phyloP scores from a whole-genome alignment of 2,888 invertebrate genomes.

The Chloroclysta siterata region DNA sequence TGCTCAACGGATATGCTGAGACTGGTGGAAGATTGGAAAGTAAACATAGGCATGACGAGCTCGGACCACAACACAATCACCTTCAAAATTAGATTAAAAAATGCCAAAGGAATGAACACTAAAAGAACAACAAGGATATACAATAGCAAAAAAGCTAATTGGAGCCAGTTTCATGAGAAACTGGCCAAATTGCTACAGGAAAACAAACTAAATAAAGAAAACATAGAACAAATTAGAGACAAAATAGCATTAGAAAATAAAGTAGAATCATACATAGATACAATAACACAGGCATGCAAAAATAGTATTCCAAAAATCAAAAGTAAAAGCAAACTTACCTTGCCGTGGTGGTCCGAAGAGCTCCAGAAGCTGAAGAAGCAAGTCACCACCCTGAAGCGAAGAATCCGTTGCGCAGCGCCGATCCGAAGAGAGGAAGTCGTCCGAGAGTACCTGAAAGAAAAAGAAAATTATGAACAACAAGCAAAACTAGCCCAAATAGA shows the following conservation, averaged over 20 bases:
- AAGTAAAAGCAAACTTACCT: conserved; percentile 3
- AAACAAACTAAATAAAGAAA: conserved; percentile 6
- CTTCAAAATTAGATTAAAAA: too few species aligned
- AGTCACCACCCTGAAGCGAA: too few species aligned
- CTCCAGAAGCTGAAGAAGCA: conserved; percentile 5
- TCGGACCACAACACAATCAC: too few species aligned
- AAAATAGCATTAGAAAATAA: conserved; percentile 9
- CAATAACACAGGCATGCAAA: conserved; percentile 15
- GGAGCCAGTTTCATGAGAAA: too few species aligned
- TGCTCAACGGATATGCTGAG: too few species aligned
- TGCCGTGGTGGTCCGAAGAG: conserved; percentile 29
- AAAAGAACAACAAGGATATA: not conserved
- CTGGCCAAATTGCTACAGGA: conserved; percentile 10
- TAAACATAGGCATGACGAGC: too few species aligned
- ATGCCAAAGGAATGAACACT: too few species aligned
- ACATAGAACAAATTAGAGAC: conserved; percentile 13
- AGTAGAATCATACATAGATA: conserved; percentile 3
- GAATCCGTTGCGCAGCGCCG: too few species aligned
- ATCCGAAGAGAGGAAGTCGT: too few species aligned
- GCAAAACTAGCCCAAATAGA: not conserved
- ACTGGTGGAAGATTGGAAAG: too few species aligned
- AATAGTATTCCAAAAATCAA: conserved; percentile 12
- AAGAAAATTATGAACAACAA: too few species aligned
- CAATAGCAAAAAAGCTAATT: not conserved
- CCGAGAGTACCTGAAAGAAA: too few species aligned